Base-by-base conservation (phyloP, 2,888 invertebrate genomes). In the Macropis europaea region DNA sequence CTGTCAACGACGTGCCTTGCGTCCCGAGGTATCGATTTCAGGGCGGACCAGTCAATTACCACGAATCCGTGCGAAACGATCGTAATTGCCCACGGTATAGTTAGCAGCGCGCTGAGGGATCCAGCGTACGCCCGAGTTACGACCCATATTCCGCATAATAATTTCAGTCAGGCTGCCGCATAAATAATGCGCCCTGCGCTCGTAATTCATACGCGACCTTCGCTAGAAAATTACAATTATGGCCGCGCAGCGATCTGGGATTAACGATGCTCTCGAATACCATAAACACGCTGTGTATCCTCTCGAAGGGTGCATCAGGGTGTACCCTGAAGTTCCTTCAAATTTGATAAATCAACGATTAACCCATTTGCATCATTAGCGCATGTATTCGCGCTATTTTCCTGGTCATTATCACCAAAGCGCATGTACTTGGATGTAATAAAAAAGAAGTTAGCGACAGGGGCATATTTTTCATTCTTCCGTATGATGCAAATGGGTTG, bases 161-260 rank as follows among this genome's bases (percentile, higher is more conserved):
- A 74, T 57, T 79, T 68, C 54, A 40, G 40, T 56, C 24, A 19
- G 5, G 45, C 34, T 59, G 59, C 62, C 61, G 63, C 69, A 77
- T 79, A 77, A 79, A 79, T 79, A 73, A 76, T 62, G 64, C 48
- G 28, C 32, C 28, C 13, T 17, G 26, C 24, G 59, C 42, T 60
- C 40, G 72, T 74, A 79, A 79, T 48, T 79, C 67, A 76, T 60
- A 57, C 34, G 28, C 52, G 74, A 50, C 79, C 80, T 79, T 79
- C 77, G 70, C 61, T 74, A 73, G 77, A 77, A 36, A 77, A 79
- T 79, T 79, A 77, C 73, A 79, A 79, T 79, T 77, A 74, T 45
- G 26, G 13, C 19, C 32, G 54, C 26, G 56, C 48, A 30, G 59
- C 56, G 57, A 63, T 71, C 36, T 45, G 61, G 69, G 69, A 73